These are phyloP conservation scores for Drosophila borborema DNA, from an alignment of 2,888 invertebrate genomes.

Conservation along the genomic window DNA sequence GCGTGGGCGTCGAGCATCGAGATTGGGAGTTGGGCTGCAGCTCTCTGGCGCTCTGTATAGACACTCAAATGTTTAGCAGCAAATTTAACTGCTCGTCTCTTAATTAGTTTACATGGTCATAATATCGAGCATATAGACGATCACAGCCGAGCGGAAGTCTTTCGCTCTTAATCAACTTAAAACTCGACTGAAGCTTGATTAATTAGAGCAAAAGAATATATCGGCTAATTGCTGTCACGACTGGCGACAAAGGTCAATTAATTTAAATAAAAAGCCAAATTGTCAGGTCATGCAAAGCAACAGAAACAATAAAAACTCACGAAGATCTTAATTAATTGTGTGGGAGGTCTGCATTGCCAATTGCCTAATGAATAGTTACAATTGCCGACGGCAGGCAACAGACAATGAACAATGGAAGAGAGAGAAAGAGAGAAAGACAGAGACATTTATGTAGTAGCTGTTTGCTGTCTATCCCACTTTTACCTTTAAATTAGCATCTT, in stretches of 20 bases:
- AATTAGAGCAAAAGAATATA: conserved; percentile 60
- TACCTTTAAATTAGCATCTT: not conserved
- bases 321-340: conserved; percentile 53
- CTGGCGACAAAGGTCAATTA: conserved; percentile 73
- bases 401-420: not conserved
- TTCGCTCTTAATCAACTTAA: conserved; percentile 54
- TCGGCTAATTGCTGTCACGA: conserved; percentile 76
- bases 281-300: conserved; percentile 52
- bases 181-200: conserved; percentile 51
- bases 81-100: conserved; percentile 62
- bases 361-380: conserved; percentile 29
- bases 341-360: conserved; percentile 52
- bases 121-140: conserved; percentile 7
- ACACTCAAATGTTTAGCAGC: conserved; percentile 64
- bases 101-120: conserved; percentile 72
- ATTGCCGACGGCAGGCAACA: not conserved
- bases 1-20: conserved; percentile 26
- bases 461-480: not conserved
- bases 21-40: conserved; percentile 3
- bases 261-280: conserved; percentile 77
- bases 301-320: conserved; percentile 11
- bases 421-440: not conserved
- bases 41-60: not conserved
- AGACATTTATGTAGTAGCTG: not conserved
- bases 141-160: conserved; percentile 46